Conservation (phyloP, 2,113 vertebrate genomes). For the Pleuronectes platessa region DNA sequence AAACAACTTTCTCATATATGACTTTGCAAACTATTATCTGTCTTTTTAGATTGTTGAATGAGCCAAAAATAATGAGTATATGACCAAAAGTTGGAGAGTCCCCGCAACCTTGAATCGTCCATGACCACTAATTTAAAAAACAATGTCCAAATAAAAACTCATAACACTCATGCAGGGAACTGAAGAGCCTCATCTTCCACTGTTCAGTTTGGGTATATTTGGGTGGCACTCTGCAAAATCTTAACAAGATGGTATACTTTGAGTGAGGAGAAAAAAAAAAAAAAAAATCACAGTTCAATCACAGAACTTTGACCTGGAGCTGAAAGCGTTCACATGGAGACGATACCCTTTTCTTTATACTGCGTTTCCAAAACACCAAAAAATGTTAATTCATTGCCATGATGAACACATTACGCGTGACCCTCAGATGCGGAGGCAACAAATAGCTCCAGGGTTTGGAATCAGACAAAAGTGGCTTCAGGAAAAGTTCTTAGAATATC, state of each 20-base stretch:
- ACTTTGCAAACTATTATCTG: conserved; percentile 59
- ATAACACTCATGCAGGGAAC: conserved; percentile 10
- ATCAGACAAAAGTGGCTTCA: conserved; percentile 20
- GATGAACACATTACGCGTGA: conserved; percentile 27
- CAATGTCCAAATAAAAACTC: background rate
- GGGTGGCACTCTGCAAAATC: background rate
- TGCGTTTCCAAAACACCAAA: conserved; percentile 2
- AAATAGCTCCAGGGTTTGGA: conserved; percentile 48
- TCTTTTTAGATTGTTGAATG: conserved; percentile 14
- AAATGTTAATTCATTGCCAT: conserved; percentile 27
- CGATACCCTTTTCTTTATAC: conserved; percentile 18
- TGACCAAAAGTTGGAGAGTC: conserved; percentile 39
- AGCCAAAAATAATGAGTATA: conserved; percentile 31
- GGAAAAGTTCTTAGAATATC: conserved; percentile 25
- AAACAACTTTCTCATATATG: conserved; percentile 19
- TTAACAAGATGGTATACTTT: background rate
- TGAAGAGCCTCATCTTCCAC: conserved; percentile 16
- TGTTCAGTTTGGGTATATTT: conserved; percentile 10
- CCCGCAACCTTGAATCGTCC: conserved; percentile 64
- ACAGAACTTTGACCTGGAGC: conserved; percentile 4
- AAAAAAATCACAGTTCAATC: conserved; percentile 11
- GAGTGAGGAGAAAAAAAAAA: background rate
- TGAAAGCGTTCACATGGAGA: conserved; percentile 8
- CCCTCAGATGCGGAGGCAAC: conserved; percentile 32
- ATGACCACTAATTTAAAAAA: conserved; percentile 39